Percentiles rank a stretch among this genome's conserved stretches.
phyloP scores from a whole-genome alignment of 2,797 vertebrate species.

The Brachymystax lenok region DNA sequence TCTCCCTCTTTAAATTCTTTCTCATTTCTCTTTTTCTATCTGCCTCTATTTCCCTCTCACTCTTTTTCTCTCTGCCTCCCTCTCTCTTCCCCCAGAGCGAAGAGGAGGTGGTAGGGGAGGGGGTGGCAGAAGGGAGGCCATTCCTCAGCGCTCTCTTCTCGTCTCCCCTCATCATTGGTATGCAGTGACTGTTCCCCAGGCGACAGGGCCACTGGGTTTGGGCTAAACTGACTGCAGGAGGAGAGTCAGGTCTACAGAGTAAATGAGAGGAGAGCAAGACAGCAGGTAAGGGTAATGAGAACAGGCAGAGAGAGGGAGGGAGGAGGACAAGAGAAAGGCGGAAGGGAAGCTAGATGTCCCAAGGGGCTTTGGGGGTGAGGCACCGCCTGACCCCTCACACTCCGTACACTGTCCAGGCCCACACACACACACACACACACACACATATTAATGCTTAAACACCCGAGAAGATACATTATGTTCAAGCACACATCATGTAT shows the following conservation, averaged over 20 bases:
- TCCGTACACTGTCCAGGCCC: neutral
- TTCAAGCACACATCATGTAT: neutral
- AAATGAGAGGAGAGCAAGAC: constrained; percentile 31
- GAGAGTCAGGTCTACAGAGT: constrained; percentile 45
- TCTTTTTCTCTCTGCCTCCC: neutral
- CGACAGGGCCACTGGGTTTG: constrained; percentile 55
- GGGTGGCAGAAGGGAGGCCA: neutral
- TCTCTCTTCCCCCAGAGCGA: constrained; percentile 24
- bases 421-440: constrained; percentile 13
- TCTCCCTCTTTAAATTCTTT: constrained; percentile 38
- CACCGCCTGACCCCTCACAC: constrained; percentile 3
- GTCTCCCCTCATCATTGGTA: constrained; percentile 49
- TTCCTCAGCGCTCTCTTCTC: neutral
- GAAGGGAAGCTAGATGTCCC: constrained; percentile 5
- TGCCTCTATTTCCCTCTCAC: neutral
- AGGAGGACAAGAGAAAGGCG: neutral
- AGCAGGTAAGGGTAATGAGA: constrained; percentile 69
- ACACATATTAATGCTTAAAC: neutral
- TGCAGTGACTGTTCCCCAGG: constrained; percentile 59
- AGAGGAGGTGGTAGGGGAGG: constrained; percentile 10
- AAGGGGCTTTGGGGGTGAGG: constrained; percentile 10
- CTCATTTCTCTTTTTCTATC: neutral
- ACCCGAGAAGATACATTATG: neutral
- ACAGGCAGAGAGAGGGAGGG: constrained; percentile 5
- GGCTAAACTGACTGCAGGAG: constrained; percentile 39